Conservation (phyloP, 2,113 vertebrate species). For the Anthoscopus minutus region DNA sequence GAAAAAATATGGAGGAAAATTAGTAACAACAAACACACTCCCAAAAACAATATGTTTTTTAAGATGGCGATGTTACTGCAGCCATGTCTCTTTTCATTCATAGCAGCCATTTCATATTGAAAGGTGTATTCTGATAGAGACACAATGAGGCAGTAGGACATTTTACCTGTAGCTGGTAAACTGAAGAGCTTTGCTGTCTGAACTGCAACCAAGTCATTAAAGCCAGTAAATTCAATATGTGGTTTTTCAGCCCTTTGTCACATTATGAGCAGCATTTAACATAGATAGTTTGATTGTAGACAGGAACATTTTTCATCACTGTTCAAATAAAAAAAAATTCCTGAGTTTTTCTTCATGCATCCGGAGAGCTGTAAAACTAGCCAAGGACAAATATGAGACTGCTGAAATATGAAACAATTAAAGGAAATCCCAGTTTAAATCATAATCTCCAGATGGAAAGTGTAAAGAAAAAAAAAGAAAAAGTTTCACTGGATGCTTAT, state of each 20-base stretch:
- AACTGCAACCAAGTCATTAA: neutral
- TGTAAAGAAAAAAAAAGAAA: neutral
- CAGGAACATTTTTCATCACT: neutral
- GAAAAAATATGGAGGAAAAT: neutral
- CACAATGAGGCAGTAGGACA: neutral
- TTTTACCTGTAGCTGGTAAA: neutral
- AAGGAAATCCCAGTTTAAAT: slow-evolving; percentile 79
- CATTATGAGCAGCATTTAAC: neutral
- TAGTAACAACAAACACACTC: neutral
- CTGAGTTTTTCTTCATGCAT: slow-evolving; percentile 30
- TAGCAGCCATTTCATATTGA: neutral
- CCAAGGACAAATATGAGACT: slow-evolving; percentile 47
- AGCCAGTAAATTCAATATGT: neutral
- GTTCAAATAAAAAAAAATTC: slow-evolving; percentile 15
- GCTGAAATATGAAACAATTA: slow-evolving; percentile 76
- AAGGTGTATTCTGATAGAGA: neutral
- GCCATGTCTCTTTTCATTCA: neutral
- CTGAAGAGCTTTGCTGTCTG: neutral
- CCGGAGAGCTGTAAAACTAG: slow-evolving; percentile 59
- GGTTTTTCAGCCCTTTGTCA: neutral
- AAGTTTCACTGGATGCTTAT: neutral
- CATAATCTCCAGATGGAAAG: slow-evolving; percentile 48
- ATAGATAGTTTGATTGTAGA: neutral
- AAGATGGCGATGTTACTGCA: neutral
- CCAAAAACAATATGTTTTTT: neutral